Evolutionary conservation across 2,888 invertebrate species (phyloP), one percentile per base, ranked within the genome.

Genomic region (Scotopteryx bipunctaria): DNA sequence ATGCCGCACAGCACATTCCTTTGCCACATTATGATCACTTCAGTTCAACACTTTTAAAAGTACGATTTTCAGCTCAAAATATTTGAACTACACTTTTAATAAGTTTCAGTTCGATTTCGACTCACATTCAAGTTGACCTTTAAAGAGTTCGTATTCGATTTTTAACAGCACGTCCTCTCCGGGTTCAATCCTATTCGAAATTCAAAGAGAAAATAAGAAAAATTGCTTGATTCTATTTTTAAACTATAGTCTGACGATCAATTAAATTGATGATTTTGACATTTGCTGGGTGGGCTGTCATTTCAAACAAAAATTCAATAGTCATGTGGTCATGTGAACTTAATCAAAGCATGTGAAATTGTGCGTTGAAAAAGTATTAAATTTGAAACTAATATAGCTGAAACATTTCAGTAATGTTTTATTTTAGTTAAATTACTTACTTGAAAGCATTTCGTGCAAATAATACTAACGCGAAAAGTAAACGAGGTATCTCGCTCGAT

Each of bases 11-110:
- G 19, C 25, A 74, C 52, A 49, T 78, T 74, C 41, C 67, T 71
- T 69, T 78, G 77, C 64, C 73, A 76, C 88, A 88, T 87, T 69
- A 69, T 76, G 31, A 33, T 58, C 57, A 63, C 52, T 64, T 57
- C 47, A 38, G 46, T 42, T 33, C 32, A 42, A 55, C 46, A 55
- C 44, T 45, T 40, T 3, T 21, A 47, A 47, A 38, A 16, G 38
- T 32, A 25, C 31, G 31, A 32, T 37, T 25, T 32, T 16, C 38
- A 41, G 37, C 31, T 40, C 38, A 41, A 25, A 31, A 25, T 5
- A 41, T 23, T 36, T 27, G 33, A 19, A 16, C 17, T 33, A 9
- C 35, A 41, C 32, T 41, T 48, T 41, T 29, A 41, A 29, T 32
- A 49, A 49, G 42, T 41, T 41, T 6, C 13, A 3, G 40, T 41